Base-by-base conservation (phyloP, 2,113 vertebrate genomes). In the Chaetodon auriga region DNA sequence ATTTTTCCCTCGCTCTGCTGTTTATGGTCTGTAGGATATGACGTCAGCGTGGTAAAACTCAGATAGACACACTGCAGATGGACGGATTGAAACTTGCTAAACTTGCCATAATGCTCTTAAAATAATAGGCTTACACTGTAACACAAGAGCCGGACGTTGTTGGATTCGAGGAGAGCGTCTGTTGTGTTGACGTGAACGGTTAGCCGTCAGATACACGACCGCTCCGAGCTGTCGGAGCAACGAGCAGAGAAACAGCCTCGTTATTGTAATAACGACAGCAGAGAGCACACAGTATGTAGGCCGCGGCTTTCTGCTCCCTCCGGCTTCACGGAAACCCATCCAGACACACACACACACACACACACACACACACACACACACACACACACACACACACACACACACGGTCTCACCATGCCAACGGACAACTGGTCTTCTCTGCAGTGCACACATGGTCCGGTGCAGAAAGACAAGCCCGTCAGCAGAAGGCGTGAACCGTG, bases 381-480 rank as follows among this genome's bases (percentile, higher is more conserved):
- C 53, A 58, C 69, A 65, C 60, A 68, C 73, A 63, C 25, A 84
- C 60, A 77, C 7, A 68, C 19, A 53, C 58, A 68, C 54, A 41
- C 30, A 2, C 49, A 23, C 1, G 11, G 49, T 21, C 13, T 65
- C 71, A 13, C 58, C 71, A 45, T 63, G 68, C 81, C 81, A 74
- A 58, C 15, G 16, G 57, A 80, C 84, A 87, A 73, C 77, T 74
- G 82, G 61, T 73, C 51, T 21, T 73, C 70, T 73, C 79, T 36
- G 41, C 80, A n/a, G 57, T 3, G 69, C 68, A 75, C 82, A 89
- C 84, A 61, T 81, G 86, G 83, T 10, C 19, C 30, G 21, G 61
- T 61, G 80, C 60, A 87, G 87, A 75, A 23, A 73, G 81, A 82
- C 65, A 3, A 81, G 70, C 53, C 0, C 23, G 74, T 68, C 68